phyloP scores from a whole-genome alignment of 1,140 invertebrate species.

The Heliconius hewitsoni region DNA sequence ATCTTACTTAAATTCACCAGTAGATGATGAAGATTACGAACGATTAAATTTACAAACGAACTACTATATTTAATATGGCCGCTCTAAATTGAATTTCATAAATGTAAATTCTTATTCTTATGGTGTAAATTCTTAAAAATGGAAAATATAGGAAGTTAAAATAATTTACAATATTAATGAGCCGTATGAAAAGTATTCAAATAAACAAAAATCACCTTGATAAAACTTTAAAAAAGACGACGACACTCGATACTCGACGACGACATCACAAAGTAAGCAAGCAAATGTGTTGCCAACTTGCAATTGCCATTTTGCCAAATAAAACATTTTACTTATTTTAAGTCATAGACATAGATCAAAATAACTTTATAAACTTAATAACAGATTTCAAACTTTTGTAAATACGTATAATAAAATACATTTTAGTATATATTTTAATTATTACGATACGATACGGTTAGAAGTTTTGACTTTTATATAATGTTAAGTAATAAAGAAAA shows the following conservation, averaged over 20 bases:
- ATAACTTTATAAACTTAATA: too few species aligned
- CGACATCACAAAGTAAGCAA: slow-evolving; percentile 76
- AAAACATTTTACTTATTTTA: slow-evolving; percentile 6
- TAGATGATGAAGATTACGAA: slow-evolving; percentile 59
- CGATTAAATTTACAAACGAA: slow-evolving; percentile 63
- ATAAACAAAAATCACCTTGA: slow-evolving; percentile 69
- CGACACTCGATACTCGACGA: slow-evolving; percentile 76
- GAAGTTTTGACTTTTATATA: too few species aligned
- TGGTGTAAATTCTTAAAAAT: neutral
- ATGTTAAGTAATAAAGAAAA: too few species aligned
- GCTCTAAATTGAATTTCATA: slow-evolving; percentile 45
- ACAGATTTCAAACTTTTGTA: neutral
- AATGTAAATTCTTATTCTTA: slow-evolving; percentile 27
- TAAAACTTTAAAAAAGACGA: slow-evolving; percentile 79
- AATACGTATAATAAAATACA: neutral
- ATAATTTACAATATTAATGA: neutral
- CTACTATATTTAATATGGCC: slow-evolving; percentile 74
- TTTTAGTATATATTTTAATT: neutral
- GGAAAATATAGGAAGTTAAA: neutral
- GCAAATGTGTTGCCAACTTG: slow-evolving; percentile 42
- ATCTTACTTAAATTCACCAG: slow-evolving; percentile 30
- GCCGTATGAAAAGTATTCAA: slow-evolving; percentile 33
- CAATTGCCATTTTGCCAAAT: slow-evolving; percentile 12
- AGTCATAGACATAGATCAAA: slow-evolving; percentile 15
- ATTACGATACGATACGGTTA: too few species aligned